Conservation (phyloP, 2,797 vertebrate species). For the Falco naumanni region DNA sequence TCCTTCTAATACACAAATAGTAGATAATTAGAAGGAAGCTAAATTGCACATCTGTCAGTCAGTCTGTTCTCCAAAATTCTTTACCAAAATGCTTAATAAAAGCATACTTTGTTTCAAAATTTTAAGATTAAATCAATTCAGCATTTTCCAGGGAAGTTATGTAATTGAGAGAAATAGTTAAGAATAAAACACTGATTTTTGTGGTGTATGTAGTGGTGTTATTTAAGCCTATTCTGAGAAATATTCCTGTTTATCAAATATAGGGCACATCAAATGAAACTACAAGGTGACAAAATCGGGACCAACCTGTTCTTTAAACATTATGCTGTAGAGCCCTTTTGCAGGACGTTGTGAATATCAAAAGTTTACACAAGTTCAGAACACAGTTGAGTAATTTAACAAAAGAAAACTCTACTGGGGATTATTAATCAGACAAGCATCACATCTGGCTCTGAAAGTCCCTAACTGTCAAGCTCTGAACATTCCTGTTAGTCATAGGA, state of each 20-base stretch:
- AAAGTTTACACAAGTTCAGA: not conserved
- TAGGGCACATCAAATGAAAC: not conserved
- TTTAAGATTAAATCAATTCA: not conserved
- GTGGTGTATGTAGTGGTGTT: not conserved
- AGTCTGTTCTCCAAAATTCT: not conserved
- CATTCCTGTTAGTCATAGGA: not conserved
- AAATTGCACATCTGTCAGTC: not conserved
- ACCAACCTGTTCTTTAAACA: not conserved
- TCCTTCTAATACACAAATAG: not conserved
- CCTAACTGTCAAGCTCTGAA: not conserved
- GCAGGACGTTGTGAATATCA: not conserved
- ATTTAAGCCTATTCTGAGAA: constrained; percentile 1
- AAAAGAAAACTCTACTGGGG: not conserved
- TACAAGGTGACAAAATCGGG: not conserved
- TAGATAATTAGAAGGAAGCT: not conserved
- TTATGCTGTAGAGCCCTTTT: not conserved
- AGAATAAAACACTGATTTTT: not conserved
- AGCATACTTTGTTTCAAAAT: not conserved
- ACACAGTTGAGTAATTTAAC: not conserved
- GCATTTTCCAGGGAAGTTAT: not conserved
- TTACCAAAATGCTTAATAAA: not conserved
- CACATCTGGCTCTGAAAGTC: constrained; percentile 2
- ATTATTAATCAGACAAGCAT: not conserved
- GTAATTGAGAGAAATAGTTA: not conserved
- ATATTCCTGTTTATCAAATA: not conserved